A percentile compares a stretch with the other conserved stretches of the same genome.
phyloP scores from a whole-genome alignment of 2,888 invertebrate species.

The Elegia similella region DNA sequence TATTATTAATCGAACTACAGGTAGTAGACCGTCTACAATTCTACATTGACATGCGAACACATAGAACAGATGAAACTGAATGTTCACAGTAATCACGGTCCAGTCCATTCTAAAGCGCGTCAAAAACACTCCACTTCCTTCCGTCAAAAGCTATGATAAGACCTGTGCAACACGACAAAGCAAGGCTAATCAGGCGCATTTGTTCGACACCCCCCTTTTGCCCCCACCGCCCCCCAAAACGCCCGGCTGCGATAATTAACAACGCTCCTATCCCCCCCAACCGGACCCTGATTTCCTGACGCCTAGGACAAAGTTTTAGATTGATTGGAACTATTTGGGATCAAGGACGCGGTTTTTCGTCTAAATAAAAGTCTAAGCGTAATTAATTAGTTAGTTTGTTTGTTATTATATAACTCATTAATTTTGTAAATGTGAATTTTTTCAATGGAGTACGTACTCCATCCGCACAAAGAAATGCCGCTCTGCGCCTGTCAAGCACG shows the following conservation, averaged over 20 bases:
- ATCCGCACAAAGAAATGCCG: too few relatives aligned
- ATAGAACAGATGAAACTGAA: too few relatives aligned
- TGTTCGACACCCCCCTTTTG: constrained; percentile 64
- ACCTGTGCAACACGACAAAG: constrained; percentile 52
- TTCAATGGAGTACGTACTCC: too few relatives aligned
- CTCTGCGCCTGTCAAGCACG: too few relatives aligned
- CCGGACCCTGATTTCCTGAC: constrained; percentile 16
- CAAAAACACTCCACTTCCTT: constrained; percentile 22
- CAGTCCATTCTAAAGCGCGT: neutral
- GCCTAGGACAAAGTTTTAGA: constrained; percentile 12
- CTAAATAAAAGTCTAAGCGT: neutral
- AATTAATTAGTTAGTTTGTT: neutral
- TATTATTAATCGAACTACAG: too few relatives aligned
- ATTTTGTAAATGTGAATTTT: too few relatives aligned
- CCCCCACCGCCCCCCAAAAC: constrained; percentile 25
- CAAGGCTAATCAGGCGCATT: constrained; percentile 74
- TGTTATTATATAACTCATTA: too few relatives aligned
- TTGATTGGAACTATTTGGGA: constrained; percentile 7
- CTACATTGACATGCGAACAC: too few relatives aligned
- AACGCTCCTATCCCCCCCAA: constrained; percentile 39
- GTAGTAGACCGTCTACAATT: too few relatives aligned
- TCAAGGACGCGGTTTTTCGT: neutral
- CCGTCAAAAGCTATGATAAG: constrained; percentile 18
- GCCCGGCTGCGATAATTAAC: constrained; percentile 57
- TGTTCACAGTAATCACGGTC: too few relatives aligned